Conservation (phyloP, 2,113 vertebrate genomes). For the Serilophus lunatus region DNA sequence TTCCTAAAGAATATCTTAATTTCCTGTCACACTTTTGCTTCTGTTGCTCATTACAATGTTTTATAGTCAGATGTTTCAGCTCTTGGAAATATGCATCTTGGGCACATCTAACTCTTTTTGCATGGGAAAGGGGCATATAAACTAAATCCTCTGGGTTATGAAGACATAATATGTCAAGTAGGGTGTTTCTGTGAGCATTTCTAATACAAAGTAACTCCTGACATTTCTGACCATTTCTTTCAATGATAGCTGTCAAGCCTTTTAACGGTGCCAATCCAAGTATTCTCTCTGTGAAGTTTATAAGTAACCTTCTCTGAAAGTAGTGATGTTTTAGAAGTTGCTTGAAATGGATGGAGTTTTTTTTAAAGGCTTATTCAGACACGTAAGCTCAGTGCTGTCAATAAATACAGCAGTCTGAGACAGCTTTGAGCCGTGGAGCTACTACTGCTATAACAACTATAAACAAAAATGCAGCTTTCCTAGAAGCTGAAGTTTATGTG, state of each 20-base stretch:
- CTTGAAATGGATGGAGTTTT: neutral
- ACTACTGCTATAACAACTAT: neutral
- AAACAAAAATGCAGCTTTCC: neutral
- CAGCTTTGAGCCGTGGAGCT: neutral
- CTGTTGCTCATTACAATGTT: neutral
- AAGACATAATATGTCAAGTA: accelerated
- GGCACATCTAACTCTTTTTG: neutral
- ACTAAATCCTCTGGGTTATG: neutral
- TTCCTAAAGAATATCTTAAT: neutral
- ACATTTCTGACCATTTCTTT: neutral
- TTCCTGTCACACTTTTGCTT: neutral
- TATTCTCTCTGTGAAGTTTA: neutral
- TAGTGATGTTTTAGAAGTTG: neutral
- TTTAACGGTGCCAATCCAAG: neutral
- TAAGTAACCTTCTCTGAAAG: neutral
- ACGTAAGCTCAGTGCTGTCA: neutral
- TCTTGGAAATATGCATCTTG: neutral
- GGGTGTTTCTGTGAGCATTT: neutral
- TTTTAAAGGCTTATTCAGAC: neutral
- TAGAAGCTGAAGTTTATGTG: neutral
- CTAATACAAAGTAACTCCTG: neutral
- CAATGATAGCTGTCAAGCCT: neutral
- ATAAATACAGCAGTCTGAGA: neutral
- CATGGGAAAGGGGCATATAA: neutral
- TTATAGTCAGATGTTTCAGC: neutral